These are phyloP conservation scores for Trigoniulus corallinus DNA, from an alignment of 1,140 invertebrate genomes.

Conservation along the genomic window DNA sequence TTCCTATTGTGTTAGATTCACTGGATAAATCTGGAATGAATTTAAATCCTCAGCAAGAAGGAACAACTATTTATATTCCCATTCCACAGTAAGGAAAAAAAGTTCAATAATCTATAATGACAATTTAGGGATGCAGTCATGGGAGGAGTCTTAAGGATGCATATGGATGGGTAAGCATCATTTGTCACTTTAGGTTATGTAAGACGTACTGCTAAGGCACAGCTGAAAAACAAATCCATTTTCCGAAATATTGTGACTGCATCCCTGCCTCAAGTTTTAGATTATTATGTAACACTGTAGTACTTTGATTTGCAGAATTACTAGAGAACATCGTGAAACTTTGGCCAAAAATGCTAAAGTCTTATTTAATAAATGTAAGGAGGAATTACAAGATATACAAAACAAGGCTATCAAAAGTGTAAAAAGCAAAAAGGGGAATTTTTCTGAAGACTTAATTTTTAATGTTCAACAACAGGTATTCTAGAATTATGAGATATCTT, in stretches of 20 bases:
- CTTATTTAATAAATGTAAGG: constrained; percentile 59
- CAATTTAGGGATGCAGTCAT: too few species aligned
- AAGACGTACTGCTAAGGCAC: too few species aligned
- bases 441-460: constrained; percentile 45
- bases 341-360: constrained; percentile 72
- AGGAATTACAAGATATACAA: constrained; percentile 57
- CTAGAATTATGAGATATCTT: too few species aligned
- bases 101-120: too few species aligned
- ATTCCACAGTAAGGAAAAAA: constrained; percentile 64
- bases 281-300: constrained; percentile 2
- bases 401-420: constrained; percentile 49
- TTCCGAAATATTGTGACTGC: too few species aligned
- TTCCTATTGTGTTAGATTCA: constrained; percentile 54
- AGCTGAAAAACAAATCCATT: too few species aligned
- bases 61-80: constrained; percentile 68
- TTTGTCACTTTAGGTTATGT: too few species aligned
- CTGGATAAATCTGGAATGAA: constrained; percentile 68
- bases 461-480: constrained; percentile 44
- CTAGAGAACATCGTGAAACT: constrained; percentile 73
- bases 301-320: constrained; percentile 42
- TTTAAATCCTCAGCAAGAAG: constrained; percentile 86
- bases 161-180: too few species aligned
- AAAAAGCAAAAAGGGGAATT: constrained; percentile 40
- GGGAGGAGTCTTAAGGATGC: too few species aligned
- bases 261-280: not conserved